Evolutionary conservation across 2,888 invertebrate genomes (phyloP).

Genomic region (Cheilosia soror): DNA sequence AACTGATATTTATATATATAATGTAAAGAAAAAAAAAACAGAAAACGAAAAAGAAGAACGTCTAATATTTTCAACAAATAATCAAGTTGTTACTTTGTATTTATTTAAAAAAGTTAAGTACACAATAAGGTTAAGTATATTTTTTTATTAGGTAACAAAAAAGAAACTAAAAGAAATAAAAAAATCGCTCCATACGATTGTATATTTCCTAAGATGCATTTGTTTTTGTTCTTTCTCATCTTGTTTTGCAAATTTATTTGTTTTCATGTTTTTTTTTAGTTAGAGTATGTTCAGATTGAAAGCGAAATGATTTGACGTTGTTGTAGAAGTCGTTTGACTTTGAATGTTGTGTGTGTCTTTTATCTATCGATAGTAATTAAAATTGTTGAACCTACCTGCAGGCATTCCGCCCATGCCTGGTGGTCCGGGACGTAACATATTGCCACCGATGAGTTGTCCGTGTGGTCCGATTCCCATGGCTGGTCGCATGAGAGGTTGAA

Average conservation of each 20-base stretch:
- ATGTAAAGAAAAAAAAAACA: slow-evolving; percentile 26
- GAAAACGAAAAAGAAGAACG: slow-evolving; percentile 34
- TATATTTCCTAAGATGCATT: slow-evolving; percentile 46
- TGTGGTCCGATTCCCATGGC: slow-evolving; percentile 83
- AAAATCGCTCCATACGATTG: slow-evolving; percentile 19
- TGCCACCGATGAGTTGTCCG: slow-evolving; percentile 81
- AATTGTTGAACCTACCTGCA: slow-evolving; percentile 80
- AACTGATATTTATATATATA: slow-evolving; percentile 34
- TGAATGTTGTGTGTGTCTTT: slow-evolving; percentile 68
- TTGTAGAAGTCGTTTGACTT: slow-evolving; percentile 44
- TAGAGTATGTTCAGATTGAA: slow-evolving; percentile 40
- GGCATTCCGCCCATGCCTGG: slow-evolving; percentile 82
- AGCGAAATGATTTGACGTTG: slow-evolving; percentile 62
- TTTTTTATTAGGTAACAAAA: slow-evolving; percentile 18
- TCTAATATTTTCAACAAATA: slow-evolving; percentile 50
- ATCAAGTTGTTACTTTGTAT: slow-evolving; percentile 42
- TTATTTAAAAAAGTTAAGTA: slow-evolving; percentile 48
- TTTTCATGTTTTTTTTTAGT: slow-evolving; percentile 57
- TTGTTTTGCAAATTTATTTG: slow-evolving; percentile 40
- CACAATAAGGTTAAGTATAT: slow-evolving; percentile 16
- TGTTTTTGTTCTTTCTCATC: slow-evolving; percentile 41
- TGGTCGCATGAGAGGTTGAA: slow-evolving; percentile 83
- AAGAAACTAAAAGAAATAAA: slow-evolving; percentile 17
- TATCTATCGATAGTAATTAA: slow-evolving; percentile 74
- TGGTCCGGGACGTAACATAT: slow-evolving; percentile 81